Evolutionary conservation across 2,113 vertebrate species (phyloP).

Genomic region (Felis chaus): DNA sequence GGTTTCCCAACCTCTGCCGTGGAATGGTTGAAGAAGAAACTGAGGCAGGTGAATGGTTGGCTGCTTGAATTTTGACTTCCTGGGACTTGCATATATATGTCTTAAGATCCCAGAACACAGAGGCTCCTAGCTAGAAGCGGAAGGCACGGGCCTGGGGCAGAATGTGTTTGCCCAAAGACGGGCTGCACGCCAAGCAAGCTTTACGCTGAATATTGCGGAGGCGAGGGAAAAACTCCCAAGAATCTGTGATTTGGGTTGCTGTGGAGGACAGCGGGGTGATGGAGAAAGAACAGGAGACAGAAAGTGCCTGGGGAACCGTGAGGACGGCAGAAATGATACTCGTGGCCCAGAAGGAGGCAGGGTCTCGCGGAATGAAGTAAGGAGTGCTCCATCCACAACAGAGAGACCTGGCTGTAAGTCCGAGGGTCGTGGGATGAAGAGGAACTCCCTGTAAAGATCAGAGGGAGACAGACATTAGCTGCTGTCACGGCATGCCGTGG

Average conservation of each 20-base stretch:
- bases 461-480: background rate
- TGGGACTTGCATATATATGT: background rate
- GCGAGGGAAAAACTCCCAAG: background rate
- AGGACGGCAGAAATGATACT: background rate
- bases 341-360: background rate
- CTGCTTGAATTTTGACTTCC: background rate
- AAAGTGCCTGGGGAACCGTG: background rate
- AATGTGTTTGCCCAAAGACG: background rate
- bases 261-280: fast-evolving
- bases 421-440: background rate
- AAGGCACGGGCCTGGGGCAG: background rate
- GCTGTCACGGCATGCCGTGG: fast-evolving
- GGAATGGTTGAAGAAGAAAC: background rate
- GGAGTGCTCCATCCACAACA: fast-evolving
- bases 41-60: background rate
- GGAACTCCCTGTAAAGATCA: fast-evolving
- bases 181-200: background rate
- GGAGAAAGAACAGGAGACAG: background rate
- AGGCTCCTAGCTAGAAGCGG: background rate
- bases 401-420: fast-evolving
- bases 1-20: background rate
- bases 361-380: background rate
- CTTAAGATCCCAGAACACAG: background rate
- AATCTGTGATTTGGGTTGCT: background rate
- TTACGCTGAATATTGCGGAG: background rate